Base-by-base conservation (phyloP, 2,888 invertebrate species). In the Drosophila monieri region DNA sequence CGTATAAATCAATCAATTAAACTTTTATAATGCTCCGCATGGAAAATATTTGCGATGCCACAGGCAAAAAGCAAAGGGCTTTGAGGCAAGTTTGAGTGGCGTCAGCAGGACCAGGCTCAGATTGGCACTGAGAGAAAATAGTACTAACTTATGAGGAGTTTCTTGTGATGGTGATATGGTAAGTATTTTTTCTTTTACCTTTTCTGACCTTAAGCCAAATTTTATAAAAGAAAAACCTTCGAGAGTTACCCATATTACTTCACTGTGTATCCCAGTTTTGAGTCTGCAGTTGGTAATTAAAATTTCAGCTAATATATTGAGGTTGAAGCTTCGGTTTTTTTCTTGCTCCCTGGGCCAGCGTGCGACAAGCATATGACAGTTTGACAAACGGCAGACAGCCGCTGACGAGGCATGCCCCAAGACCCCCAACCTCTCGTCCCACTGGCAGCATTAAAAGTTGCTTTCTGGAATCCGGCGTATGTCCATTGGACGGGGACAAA, bases 1-100 rank as follows among this genome's bases (percentile, higher is more conserved):
- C 83, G 89, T 90, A 91, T 91, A 91, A 91, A 91, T 91, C 91
- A 91, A 91, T 91, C 91, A 91, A 91, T 91, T 91, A 90, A 90
- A 90, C 90, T 90, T 89, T 85, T 89, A 89, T 87, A 88, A 89
- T 86, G 78, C 72, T 55, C 56, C 56, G 74, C 69, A 79, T 78
- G 77, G 55, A 67, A 76, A 74, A 78, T 83, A 80, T 80, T 68
- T 73, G 51, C 58, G 25, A 58, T 44, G 52, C 39, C 47, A 53
- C 37, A 35, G 49, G 58, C 15, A 65, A 55, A 51, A 41, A 39
- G 25, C n/a, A 57, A 62, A 54, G 53, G 57, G 48, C 52, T 23
- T 47, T 25, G 35, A 27, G 35, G 25, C 23, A 49, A 48, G 57
- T 53, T 46, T 60, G 47, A 56, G 66, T 71, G 71, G 56, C 62